Evolutionary conservation across 2,113 vertebrate genomes (phyloP).

Genomic region (Malurus elegans): DNA sequence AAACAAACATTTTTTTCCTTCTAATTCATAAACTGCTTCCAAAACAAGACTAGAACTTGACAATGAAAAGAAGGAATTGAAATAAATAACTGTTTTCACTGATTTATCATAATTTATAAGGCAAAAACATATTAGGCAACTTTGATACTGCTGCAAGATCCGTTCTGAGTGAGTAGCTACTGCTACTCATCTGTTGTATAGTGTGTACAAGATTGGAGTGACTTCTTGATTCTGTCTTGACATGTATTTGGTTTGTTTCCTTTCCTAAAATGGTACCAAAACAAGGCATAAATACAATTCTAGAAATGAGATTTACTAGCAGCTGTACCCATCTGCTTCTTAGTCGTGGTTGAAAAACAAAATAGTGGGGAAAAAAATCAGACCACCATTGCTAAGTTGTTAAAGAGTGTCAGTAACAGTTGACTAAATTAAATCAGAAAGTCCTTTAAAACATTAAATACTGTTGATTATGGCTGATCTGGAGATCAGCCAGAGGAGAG

Average conservation of each 20-base stretch:
- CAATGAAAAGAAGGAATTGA: neutral
- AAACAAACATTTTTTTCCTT: neutral
- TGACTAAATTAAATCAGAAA: neutral
- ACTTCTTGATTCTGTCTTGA: neutral
- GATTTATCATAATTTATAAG: neutral
- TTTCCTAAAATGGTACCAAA: neutral
- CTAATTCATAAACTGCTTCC: neutral
- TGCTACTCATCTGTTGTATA: neutral
- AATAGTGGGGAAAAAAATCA: neutral
- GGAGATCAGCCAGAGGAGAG: neutral
- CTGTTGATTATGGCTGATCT: neutral
- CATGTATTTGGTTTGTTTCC: accelerated
- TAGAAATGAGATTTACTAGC: neutral
- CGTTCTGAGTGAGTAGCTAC: too few species aligned
- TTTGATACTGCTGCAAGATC: neutral
- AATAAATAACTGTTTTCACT: neutral
- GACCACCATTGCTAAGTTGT: neutral
- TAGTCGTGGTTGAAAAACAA: neutral
- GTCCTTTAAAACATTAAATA: neutral
- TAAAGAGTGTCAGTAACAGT: neutral
- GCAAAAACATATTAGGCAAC: neutral
- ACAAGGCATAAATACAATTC: neutral
- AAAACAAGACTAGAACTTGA: neutral
- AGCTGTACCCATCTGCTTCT: neutral
- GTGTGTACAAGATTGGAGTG: neutral